Evolutionary conservation across 1,140 invertebrate genomes (phyloP).

Genomic region (Zaprionus nigranus): DNA sequence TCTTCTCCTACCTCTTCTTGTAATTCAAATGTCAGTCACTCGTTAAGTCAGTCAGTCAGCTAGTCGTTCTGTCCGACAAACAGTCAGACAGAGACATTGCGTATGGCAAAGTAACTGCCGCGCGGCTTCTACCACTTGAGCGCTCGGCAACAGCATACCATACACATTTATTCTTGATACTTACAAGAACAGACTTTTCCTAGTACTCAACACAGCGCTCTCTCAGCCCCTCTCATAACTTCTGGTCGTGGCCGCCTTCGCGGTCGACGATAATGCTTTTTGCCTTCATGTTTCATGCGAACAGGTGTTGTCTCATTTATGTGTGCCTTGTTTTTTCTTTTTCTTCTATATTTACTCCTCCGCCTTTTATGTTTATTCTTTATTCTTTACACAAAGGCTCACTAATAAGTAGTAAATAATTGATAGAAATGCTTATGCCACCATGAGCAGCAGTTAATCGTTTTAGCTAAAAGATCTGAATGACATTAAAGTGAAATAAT

Average conservation of each 20-base stretch:
- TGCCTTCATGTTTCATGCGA: conserved; percentile 35
- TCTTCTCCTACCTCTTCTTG: conserved; percentile 42
- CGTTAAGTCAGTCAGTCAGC: conserved; percentile 44
- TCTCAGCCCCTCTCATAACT: not conserved
- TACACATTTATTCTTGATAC: not conserved
- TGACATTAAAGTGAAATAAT: too few relatives aligned
- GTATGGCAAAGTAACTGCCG: conserved; percentile 64
- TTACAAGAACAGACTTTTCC: conserved; percentile 24
- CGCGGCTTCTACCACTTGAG: conserved; percentile 42
- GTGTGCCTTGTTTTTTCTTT: not conserved
- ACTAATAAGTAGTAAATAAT: not conserved
- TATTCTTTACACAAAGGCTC: not conserved
- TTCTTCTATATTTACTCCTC: not conserved
- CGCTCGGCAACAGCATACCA: conserved; percentile 11
- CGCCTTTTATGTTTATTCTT: not conserved
- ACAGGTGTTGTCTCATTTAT: conserved; percentile 71
- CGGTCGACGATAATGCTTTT: conserved; percentile 13
- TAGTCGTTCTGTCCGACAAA: conserved; percentile 7
- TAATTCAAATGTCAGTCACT: conserved; percentile 76
- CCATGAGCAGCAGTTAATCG: not conserved
- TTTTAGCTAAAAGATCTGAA: not conserved
- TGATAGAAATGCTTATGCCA: conserved; percentile 1
- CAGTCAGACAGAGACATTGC: conserved; percentile 46
- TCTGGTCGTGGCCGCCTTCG: conserved; percentile 34
- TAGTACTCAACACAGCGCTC: not conserved